Percentiles rank a stretch among this genome's conserved stretches.
phyloP scores from a whole-genome alignment of 92 coral and sea anemone species.

The Parazoanthus darwini region DNA sequence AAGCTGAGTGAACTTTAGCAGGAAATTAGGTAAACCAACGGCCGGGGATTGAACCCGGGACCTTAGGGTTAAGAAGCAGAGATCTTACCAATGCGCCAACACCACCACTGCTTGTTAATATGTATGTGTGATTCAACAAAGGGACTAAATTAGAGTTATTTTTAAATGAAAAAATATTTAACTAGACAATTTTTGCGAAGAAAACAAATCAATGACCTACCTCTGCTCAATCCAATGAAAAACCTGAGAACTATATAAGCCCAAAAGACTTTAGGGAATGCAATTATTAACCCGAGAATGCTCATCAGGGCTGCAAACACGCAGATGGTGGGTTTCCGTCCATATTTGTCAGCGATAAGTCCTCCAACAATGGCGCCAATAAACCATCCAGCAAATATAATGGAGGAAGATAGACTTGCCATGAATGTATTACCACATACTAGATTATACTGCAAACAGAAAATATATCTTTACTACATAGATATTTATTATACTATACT shows the following conservation, averaged over 20 bases:
- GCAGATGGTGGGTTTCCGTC: slow-evolving; percentile 63
- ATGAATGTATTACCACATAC: slow-evolving; percentile 67
- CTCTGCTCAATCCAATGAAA: slow-evolving; percentile 64
- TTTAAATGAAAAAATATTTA: too few relatives aligned
- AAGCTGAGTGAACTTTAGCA: too few relatives aligned
- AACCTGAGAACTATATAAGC: slow-evolving; percentile 57
- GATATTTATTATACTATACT: too few relatives aligned
- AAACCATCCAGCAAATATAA: slow-evolving; percentile 66
- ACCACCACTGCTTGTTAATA: too few relatives aligned
- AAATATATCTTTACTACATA: not conserved
- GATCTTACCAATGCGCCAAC: too few relatives aligned
- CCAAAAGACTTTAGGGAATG: slow-evolving; percentile 62
- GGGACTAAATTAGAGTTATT: not conserved
- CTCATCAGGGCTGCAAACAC: slow-evolving; percentile 57
- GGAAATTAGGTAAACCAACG: too few relatives aligned
- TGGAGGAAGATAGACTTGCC: slow-evolving; percentile 56
- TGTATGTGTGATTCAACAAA: too few relatives aligned
- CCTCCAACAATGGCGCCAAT: slow-evolving; percentile 63
- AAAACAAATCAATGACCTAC: slow-evolving; percentile 34
- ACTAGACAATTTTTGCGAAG: too few relatives aligned
- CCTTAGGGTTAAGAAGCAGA: too few relatives aligned
- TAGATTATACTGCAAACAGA: slow-evolving; percentile 59
- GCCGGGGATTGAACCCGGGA: too few relatives aligned
- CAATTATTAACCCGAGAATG: slow-evolving; percentile 56
- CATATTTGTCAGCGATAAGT: slow-evolving; percentile 70